phyloP scores from a whole-genome alignment of 1,140 invertebrate genomes.

The Lepidurus couesii region DNA sequence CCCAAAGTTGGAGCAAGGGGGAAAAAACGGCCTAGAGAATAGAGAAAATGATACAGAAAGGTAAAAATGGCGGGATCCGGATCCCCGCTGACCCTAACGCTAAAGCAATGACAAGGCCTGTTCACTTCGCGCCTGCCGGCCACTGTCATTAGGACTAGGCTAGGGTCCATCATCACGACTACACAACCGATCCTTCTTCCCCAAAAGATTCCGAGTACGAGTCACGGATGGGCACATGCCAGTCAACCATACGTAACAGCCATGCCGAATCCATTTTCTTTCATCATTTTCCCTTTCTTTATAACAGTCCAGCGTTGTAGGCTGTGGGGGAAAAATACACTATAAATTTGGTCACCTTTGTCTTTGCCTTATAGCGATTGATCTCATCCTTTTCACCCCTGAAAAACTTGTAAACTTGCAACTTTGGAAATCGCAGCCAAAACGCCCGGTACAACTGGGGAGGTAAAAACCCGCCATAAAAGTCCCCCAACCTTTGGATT shows the following conservation, averaged over 20 bases:
- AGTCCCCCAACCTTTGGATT: neutral
- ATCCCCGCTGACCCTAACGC: neutral
- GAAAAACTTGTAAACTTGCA: too few species aligned
- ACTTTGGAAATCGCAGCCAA: too few species aligned
- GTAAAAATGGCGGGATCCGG: neutral
- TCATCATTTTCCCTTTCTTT: neutral
- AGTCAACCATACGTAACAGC: neutral
- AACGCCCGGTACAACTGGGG: neutral
- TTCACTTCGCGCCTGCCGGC: constrained; percentile 11
- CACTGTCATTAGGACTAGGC: constrained; percentile 9
- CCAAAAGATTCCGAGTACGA: neutral
- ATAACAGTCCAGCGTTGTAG: neutral
- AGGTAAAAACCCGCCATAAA: neutral
- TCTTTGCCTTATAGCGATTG: neutral
- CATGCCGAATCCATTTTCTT: constrained; percentile 15
- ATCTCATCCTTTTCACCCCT: too few species aligned
- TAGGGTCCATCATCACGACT: constrained; percentile 13
- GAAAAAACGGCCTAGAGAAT: neutral
- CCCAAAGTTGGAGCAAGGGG: neutral
- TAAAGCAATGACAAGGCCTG: neutral
- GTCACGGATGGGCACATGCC: constrained; percentile 3
- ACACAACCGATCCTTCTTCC: neutral
- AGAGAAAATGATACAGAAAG: constrained; percentile 1
- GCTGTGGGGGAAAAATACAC: neutral
- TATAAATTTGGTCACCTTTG: neutral